Percentiles rank a stretch among this genome's conserved stretches.
These are phyloP conservation scores for Chlorodrepanis virens DNA, from an alignment of 2,113 vertebrate genomes.

Conservation along the genomic window DNA sequence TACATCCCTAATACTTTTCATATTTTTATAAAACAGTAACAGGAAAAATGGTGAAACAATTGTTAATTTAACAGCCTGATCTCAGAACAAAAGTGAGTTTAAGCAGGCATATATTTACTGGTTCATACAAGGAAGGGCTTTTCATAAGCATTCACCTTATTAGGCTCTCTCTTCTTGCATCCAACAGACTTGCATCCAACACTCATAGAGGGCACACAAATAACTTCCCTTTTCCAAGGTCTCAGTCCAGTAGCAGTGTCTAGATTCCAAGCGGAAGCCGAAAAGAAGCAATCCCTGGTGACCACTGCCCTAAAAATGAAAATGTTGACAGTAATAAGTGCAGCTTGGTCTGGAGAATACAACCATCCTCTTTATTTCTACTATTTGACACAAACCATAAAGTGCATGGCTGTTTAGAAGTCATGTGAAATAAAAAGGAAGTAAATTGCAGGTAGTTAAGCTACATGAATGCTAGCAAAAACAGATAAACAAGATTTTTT, in stretches of 20 bases:
- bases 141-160: background rate
- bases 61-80: background rate
- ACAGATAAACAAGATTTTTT: background rate
- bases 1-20: background rate
- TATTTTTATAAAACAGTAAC: background rate
- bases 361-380: background rate
- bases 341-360: background rate
- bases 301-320: background rate
- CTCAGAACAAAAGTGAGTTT: background rate
- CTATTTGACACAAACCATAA: background rate
- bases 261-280: background rate
- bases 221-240: background rate
- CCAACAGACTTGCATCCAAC: background rate
- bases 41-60: background rate
- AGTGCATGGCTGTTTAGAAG: background rate
- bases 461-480: background rate
- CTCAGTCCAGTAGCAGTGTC: background rate
- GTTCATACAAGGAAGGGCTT: background rate
- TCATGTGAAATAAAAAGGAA: background rate
- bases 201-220: background rate
- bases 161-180: background rate
- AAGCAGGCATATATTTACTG: background rate
- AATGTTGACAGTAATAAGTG: background rate
- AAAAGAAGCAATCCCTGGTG: background rate
- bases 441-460: background rate